A percentile compares a stretch with the other conserved stretches of the same genome.
Conservation (phyloP, 2,113 vertebrate genomes). For the Kryptolebias marmoratus region DNA sequence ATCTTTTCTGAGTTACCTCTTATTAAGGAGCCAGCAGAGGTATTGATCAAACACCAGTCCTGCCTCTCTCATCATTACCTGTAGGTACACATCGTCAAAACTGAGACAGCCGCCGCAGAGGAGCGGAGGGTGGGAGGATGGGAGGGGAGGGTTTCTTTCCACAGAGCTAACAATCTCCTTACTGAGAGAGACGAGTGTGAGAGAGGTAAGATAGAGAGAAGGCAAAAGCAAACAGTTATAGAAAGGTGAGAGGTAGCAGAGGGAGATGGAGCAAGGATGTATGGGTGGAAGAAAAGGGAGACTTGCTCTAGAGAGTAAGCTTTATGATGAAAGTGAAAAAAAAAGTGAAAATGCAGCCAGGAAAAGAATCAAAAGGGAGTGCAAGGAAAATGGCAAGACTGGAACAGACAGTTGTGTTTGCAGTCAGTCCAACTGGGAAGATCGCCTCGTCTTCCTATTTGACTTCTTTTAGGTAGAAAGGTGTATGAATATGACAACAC, state of each 20-base stretch:
- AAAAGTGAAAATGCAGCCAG: conserved; percentile 6
- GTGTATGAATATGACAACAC: too few relatives aligned
- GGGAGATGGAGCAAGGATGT: conserved; percentile 11
- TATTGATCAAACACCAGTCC: conserved; percentile 45
- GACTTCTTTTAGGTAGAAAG: too few relatives aligned
- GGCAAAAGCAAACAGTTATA: conserved; percentile 14
- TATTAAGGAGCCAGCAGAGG: conserved; percentile 34
- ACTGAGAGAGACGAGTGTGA: conserved; percentile 14
- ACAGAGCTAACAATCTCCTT: conserved; percentile 61
- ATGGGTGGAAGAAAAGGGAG: conserved; percentile 28
- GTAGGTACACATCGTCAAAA: conserved; percentile 34
- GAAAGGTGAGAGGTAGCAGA: conserved; percentile 1
- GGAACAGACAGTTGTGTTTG: conserved; percentile 21
- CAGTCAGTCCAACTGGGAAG: background rate
- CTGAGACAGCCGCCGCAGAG: conserved; percentile 27
- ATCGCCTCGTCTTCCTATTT: conserved; percentile 9
- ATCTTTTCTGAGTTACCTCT: conserved; percentile 9
- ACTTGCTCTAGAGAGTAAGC: conserved; percentile 23
- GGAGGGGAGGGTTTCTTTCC: conserved; percentile 19
- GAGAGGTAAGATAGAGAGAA: background rate
- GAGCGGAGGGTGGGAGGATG: background rate
- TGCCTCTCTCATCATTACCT: conserved; percentile 50
- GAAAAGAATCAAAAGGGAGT: background rate
- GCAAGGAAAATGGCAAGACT: conserved; percentile 18
- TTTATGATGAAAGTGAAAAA: conserved; percentile 5